A percentile compares a stretch with the other conserved stretches of the same genome.
Evolutionary conservation across 2,113 vertebrate genomes (phyloP).

Genomic region (Anarhynchus alexandrinus): DNA sequence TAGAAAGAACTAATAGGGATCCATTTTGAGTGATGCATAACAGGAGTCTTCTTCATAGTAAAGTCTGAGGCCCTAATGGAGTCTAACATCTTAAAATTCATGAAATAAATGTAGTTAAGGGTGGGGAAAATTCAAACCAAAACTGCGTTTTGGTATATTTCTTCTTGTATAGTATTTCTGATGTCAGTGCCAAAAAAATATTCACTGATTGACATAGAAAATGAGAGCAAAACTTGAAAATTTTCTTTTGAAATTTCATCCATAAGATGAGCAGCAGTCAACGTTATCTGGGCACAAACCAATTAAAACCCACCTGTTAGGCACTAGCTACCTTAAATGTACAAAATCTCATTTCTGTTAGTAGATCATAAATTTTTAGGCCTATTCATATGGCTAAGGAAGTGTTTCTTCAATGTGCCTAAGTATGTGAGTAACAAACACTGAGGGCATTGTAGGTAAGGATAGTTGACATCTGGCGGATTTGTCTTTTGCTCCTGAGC

Average conservation of each 20-base stretch:
- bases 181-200: background rate
- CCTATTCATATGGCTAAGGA: background rate
- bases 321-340: background rate
- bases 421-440: background rate
- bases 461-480: background rate
- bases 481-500: background rate
- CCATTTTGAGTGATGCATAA: background rate
- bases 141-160: background rate
- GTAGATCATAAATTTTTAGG: background rate
- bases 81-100: background rate
- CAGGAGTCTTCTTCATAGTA: background rate
- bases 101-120: background rate
- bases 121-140: background rate
- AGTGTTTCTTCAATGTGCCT: background rate
- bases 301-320: background rate
- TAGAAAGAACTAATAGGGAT: background rate
- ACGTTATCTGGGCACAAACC: background rate
- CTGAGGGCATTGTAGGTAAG: background rate
- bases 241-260: background rate
- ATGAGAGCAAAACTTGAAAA: background rate
- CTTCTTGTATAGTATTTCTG: background rate
- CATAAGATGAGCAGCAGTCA: background rate
- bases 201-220: background rate
- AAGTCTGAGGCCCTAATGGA: accelerated
- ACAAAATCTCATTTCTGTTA: background rate